Evolutionary conservation across 2,797 vertebrate genomes (phyloP).

Genomic region (Enteromius treurensis): DNA sequence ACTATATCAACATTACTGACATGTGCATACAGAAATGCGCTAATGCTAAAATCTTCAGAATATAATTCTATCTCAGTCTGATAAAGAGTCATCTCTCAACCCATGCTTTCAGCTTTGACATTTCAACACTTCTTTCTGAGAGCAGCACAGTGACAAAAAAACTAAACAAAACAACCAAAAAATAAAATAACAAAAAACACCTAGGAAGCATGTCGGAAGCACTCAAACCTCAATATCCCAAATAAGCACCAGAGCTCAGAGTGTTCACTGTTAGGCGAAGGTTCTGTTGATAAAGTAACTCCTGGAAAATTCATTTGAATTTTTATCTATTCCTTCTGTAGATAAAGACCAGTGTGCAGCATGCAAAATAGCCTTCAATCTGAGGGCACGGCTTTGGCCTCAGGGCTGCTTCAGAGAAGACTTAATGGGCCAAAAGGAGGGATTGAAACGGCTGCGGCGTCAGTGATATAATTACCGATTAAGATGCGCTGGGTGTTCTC

Average conservation of each 20-base stretch:
- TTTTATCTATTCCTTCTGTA: neutral
- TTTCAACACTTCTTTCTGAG: neutral
- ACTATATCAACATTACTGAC: slow-evolving; percentile 1
- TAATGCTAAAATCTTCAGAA: neutral
- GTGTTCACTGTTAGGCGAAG: neutral
- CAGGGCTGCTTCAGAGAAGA: neutral
- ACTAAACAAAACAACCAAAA: neutral
- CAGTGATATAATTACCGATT: slow-evolving; percentile 10
- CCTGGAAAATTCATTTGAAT: neutral
- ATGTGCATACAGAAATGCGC: slow-evolving; percentile 15
- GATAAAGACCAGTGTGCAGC: neutral
- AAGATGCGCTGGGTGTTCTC: neutral
- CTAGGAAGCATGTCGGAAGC: neutral
- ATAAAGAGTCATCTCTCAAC: neutral
- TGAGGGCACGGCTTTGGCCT: neutral
- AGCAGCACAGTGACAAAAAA: neutral
- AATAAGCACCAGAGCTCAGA: neutral
- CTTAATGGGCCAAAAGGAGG: slow-evolving; percentile 19
- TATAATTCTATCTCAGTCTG: neutral
- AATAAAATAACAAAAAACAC: neutral
- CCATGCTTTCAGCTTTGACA: neutral
- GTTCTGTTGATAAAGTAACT: neutral
- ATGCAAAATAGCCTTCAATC: neutral
- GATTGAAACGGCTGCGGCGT: neutral
- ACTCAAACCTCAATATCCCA: neutral